Evolutionary conservation across 2,888 invertebrate genomes (phyloP).

Genomic region (Apodemia zela): DNA sequence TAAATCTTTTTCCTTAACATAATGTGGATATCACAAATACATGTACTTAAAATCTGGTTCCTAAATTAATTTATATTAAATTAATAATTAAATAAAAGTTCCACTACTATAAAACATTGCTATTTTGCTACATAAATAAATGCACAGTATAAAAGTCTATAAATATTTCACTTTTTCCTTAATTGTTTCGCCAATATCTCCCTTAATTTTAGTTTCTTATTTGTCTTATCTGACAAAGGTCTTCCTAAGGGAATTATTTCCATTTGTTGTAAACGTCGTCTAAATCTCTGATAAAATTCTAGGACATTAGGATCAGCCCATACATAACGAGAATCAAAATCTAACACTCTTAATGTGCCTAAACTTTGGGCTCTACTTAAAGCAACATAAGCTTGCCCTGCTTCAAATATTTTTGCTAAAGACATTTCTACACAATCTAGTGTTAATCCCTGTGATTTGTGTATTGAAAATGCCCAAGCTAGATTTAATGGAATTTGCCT

Average conservation of each 20-base stretch:
- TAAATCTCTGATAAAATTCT: constrained; percentile 88
- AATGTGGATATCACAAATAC: background rate
- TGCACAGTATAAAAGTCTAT: constrained; percentile 8
- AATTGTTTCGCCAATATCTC: constrained; percentile 67
- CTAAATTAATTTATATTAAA: background rate
- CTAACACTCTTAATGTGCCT: constrained; percentile 90
- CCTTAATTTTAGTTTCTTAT: constrained; percentile 62
- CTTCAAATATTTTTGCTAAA: constrained; percentile 93
- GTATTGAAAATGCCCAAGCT: constrained; percentile 99
- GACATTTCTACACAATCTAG: constrained; percentile 98
- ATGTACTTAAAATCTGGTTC: background rate
- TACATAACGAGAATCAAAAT: constrained; percentile 92
- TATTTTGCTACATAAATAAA: background rate
- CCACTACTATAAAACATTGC: background rate
- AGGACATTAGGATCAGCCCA: constrained; percentile 93
- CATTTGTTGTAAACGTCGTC: constrained; percentile 82
- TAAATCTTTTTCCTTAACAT: no score
- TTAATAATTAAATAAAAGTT: background rate
- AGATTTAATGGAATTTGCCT: constrained; percentile 92
- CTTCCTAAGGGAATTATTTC: constrained; percentile 83
- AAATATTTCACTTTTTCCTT: constrained; percentile 41
- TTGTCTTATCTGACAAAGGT: constrained; percentile 62
- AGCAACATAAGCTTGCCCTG: constrained; percentile 98
- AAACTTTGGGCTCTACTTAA: constrained; percentile 94
- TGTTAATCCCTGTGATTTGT: constrained; percentile 97